Base-by-base conservation (phyloP, 2,797 vertebrate genomes). In the Takifugu ocellatus region DNA sequence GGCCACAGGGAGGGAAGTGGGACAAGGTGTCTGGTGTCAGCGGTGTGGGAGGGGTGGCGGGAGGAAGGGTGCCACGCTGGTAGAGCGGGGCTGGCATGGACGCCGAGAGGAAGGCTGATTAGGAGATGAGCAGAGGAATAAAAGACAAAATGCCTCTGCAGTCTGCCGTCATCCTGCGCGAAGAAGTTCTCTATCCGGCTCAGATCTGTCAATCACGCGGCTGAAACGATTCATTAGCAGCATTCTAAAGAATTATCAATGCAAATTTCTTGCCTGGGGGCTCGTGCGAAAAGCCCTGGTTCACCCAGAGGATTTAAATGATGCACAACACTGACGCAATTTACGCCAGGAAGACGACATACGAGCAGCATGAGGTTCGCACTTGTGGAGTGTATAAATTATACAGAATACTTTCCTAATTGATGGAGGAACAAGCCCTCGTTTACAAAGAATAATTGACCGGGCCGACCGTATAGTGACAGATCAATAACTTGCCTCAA, bases 21-120 rank as follows among this genome's bases (percentile, higher is more conserved):
- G 75, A 79, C 75, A 66, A 59, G 73, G 81, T 78, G 73, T 79
- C 82, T 81, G 62, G 72, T 84, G 74, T 85, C 78, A 68, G 68
- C 5, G 56, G 80, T 66, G 68, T 46, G 51, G 66, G 76, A 75
- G 58, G 2, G 16, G 48, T 21, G 57, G 57, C 15, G 31, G 63
- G 70, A 69, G 77, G 74, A 75, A 70, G 77, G 73, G 75, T 61
- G 76, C 63, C 70, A 60, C 62, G 63, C 63, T 73, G 72, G 63
- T 46, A 24, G 67, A 54, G 51, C 46, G 51, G 52, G 56, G 44
- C 16, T 46, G n/a, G 16, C 16, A 10, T 5, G 67, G 59, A 66
- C 14, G 8, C 2, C 31, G 25, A 57, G 59, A 48, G 58, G 58
- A 46, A 48, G 39, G 25, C 5, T 48, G 59, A 79, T 75, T 77